Conservation (phyloP, 2,113 vertebrate genomes). For the Brachyistius frenatus region DNA sequence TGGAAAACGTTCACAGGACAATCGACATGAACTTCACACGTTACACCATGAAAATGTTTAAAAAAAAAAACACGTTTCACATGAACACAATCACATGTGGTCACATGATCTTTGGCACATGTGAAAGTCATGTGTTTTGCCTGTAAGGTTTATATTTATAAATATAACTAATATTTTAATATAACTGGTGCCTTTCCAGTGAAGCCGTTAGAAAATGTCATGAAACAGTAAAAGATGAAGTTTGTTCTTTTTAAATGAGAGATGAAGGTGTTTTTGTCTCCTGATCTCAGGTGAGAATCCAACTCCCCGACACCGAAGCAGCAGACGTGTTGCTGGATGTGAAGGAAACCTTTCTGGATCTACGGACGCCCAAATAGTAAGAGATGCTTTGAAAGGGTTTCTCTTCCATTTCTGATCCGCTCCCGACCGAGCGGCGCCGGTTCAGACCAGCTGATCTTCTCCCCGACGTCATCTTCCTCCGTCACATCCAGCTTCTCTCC, state of each 20-base stretch:
- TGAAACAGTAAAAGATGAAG: background rate
- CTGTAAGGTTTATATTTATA: too few species aligned
- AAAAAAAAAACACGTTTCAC: too few species aligned
- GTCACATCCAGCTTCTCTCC: background rate
- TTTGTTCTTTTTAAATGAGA: background rate
- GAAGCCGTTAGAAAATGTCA: background rate
- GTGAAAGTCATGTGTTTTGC: too few species aligned
- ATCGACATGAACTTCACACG: too few species aligned
- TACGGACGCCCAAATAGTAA: conserved; percentile 92
- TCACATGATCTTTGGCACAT: too few species aligned
- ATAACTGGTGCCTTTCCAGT: background rate
- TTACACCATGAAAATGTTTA: too few species aligned
- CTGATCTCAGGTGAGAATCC: conserved; percentile 89
- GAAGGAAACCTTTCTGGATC: conserved; percentile 90
- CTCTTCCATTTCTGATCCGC: conserved; percentile 34
- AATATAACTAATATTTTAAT: too few species aligned
- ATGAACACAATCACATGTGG: too few species aligned
- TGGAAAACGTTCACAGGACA: too few species aligned
- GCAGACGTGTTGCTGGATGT: conserved; percentile 90
- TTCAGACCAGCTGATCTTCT: conserved; percentile 1
- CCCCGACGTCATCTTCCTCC: conserved; percentile 7
- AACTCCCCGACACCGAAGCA: conserved; percentile 89
- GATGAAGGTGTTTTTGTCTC: background rate
- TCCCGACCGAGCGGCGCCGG: background rate
- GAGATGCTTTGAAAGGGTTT: conserved; percentile 58